Percentiles rank a stretch among this genome's conserved stretches.
Conservation (phyloP, 2,888 invertebrate species). For the Saturnia pavonia region DNA sequence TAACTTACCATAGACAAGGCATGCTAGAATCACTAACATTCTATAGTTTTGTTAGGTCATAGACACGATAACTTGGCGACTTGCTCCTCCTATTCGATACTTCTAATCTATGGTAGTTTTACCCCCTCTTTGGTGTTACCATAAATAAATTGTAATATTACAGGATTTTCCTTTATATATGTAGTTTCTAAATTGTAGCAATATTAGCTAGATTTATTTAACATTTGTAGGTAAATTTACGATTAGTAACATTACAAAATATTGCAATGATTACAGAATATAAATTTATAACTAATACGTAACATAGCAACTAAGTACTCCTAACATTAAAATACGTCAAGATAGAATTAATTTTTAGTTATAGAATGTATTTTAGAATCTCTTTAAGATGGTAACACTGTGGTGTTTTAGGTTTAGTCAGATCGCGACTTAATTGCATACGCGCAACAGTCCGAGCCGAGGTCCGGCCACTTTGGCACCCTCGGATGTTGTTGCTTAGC, state of each 20-base stretch:
- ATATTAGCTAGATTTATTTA: conserved; percentile 23
- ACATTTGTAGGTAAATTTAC: conserved; percentile 12
- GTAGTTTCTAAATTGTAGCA: conserved; percentile 24
- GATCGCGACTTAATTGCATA: too few relatives aligned
- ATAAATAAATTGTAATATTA: conserved; percentile 38
- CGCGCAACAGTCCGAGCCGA: too few relatives aligned
- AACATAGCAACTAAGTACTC: not conserved
- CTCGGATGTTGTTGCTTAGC: too few relatives aligned
- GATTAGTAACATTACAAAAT: conserved; percentile 35
- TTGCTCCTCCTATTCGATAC: conserved; percentile 39
- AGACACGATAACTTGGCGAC: conserved; percentile 44
- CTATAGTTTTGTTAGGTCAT: conserved; percentile 53
- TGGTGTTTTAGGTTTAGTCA: conserved; percentile 6
- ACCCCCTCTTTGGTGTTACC: conserved; percentile 63
- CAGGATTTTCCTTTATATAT: conserved; percentile 28
- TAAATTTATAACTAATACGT: not conserved
- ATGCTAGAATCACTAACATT: conserved; percentile 76
- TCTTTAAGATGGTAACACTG: conserved; percentile 1
- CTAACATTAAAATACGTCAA: not conserved
- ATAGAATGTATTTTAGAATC: not conserved
- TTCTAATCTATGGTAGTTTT: conserved; percentile 55
- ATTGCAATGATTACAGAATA: conserved; percentile 21
- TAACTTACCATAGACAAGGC: conserved; percentile 58
- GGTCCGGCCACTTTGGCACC: too few relatives aligned
- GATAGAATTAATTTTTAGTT: not conserved